Base-by-base conservation (phyloP, 2,888 invertebrate genomes). In the Meliscaeva auricollis region DNA sequence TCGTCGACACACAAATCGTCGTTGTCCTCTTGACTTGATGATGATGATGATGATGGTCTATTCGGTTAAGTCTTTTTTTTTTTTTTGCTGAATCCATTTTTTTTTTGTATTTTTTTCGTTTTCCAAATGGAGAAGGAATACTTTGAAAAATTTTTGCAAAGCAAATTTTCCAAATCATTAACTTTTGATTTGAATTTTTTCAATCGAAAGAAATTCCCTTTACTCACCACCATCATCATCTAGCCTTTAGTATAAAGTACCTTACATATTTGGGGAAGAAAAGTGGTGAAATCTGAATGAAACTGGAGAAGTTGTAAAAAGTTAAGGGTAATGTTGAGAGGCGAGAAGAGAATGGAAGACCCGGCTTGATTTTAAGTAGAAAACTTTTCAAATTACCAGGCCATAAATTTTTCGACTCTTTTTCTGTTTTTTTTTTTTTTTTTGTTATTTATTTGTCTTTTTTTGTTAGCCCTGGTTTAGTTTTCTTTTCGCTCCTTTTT, bases 101-200 rank as follows among this genome's bases (percentile, higher is more conserved):
- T 48, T 44, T 56, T 4, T 35, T 22, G 9, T 17, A 11, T 44
- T 17, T 6, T 30, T 8, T 46, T 48, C 0, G 5, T 2, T 64
- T 46, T 30, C 17, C 8, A 38, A 32, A 38, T 11, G 15, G 9
- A 38, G 9, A 54, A 30, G 15, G 38, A 62, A 26, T 73, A 44
- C 66, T 66, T 66, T 60, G 58, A 26, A 30, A 69, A 75, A 48
- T 76, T 76, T 76, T 70, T 26, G 26, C 26, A 26, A 26, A 26
- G 68, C 87, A 87, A 88, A 88, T 89, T 89, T 89, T 89, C 89
- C 89, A 88, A 88, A 87, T 89, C 89, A 89, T 89, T 89, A 88
- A 88, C 66, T 89, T 88, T 89, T 88, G 89, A 89, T 88, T 88
- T 88, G 88, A 88, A 88, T 89, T 89, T 88, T 85, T 85, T 70